A percentile compares a stretch with the other conserved stretches of the same genome.
Evolutionary conservation across 2,113 vertebrate species (phyloP).

Genomic region (Brachionichthys hirsutus): DNA sequence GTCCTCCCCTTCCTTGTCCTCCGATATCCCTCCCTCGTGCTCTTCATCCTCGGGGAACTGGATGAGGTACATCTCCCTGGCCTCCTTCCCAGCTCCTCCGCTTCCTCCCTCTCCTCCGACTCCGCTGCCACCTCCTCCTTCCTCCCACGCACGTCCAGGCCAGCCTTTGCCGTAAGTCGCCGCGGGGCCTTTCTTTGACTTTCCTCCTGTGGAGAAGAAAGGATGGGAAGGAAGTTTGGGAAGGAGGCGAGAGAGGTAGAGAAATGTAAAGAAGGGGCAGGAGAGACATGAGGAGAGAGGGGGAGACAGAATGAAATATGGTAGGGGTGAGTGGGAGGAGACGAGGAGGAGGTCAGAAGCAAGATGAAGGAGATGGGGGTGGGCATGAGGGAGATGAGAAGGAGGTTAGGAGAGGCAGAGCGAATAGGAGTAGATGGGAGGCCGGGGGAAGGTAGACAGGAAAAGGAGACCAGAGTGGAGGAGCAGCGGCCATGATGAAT

Average conservation of each 20-base stretch:
- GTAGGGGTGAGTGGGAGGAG: conserved; percentile 57
- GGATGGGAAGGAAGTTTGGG: conserved; percentile 22
- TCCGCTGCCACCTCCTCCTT: conserved; percentile 55
- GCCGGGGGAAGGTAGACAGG: conserved; percentile 17
- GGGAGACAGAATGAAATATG: conserved; percentile 54
- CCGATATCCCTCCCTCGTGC: conserved; percentile 68
- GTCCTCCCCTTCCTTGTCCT: conserved; percentile 76
- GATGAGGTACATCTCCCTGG: conserved; percentile 76
- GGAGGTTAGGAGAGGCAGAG: conserved; percentile 11
- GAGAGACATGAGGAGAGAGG: conserved; percentile 27
- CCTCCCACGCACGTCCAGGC: conserved; percentile 78
- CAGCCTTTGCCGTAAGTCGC: conserved; percentile 73
- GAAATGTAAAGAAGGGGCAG: conserved; percentile 32
- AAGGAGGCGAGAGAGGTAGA: conserved; percentile 36
- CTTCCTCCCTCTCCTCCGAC: conserved; percentile 32
- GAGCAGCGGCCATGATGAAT: conserved; percentile 49
- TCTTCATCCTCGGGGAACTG: conserved; percentile 75
- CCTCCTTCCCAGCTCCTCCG: conserved; percentile 68
- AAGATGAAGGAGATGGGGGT: conserved; percentile 39
- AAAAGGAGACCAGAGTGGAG: conserved; percentile 38
- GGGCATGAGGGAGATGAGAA: conserved; percentile 40
- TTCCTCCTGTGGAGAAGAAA: conserved; percentile 73
- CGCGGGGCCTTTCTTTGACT: conserved; percentile 69
- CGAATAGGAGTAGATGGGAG: conserved; percentile 24
- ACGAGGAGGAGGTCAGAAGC: conserved; percentile 43